These are phyloP conservation scores for Ditula angustiorana DNA, from an alignment of 2,888 invertebrate species.

Conservation along the genomic window DNA sequence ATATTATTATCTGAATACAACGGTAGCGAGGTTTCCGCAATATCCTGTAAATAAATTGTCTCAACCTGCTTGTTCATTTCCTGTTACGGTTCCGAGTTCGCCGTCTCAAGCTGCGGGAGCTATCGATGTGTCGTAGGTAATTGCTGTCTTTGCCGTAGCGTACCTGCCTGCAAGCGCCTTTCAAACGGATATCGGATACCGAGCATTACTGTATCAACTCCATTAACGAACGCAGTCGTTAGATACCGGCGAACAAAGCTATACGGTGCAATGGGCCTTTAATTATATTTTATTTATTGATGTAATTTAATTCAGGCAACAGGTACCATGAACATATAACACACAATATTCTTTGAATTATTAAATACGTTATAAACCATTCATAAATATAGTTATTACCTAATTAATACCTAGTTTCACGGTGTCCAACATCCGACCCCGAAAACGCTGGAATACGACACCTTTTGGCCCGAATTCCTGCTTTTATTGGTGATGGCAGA, in stretches of 20 bases:
- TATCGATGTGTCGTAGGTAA: constrained; percentile 18
- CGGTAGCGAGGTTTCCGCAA: constrained; percentile 17
- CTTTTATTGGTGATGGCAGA: no score
- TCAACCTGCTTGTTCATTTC: constrained; percentile 37
- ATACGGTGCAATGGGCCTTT: neutral
- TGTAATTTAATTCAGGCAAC: no score
- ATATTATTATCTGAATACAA: constrained; percentile 30
- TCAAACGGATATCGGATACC: constrained; percentile 8
- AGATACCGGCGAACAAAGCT: neutral
- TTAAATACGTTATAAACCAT: no score
- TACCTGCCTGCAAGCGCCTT: neutral
- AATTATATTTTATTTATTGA: no score
- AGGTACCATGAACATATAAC: no score
- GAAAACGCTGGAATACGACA: no score
- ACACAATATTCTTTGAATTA: no score
- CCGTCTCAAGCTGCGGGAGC: neutral
- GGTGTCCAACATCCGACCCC: no score
- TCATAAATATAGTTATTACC: no score
- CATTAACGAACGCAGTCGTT: neutral
- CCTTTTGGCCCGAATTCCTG: no score
- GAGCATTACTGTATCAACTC: constrained; percentile 3
- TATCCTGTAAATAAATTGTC: constrained; percentile 40
- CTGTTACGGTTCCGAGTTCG: constrained; percentile 8
- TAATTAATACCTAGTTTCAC: no score
- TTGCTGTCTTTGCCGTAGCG: constrained; percentile 22